phyloP scores from a whole-genome alignment of 2,888 invertebrate genomes.

The Arenicola marina region DNA sequence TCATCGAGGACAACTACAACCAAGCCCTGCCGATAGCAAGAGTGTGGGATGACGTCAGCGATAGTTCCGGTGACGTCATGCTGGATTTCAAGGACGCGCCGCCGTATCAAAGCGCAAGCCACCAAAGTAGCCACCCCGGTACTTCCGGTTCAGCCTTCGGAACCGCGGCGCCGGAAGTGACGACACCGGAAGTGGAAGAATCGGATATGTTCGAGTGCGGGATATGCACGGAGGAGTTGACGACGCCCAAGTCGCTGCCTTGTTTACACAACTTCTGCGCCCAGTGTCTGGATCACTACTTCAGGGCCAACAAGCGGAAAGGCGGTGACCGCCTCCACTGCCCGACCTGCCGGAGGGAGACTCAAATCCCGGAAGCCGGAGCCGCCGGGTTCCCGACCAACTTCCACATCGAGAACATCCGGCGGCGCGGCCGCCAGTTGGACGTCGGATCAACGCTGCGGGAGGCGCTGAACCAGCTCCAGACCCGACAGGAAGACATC shows the following conservation, averaged over 20 bases:
- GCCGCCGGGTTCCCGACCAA: constrained; percentile 4
- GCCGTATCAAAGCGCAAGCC: too few relatives aligned
- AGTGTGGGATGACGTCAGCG: too few relatives aligned
- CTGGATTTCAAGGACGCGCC: too few relatives aligned
- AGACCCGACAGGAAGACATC: background rate
- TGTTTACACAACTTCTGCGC: constrained; percentile 10
- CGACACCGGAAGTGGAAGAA: constrained; percentile 1
- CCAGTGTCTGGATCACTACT: constrained; percentile 3
- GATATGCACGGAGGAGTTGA: constrained; percentile 4
- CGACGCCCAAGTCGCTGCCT: constrained; percentile 3
- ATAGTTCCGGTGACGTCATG: too few relatives aligned
- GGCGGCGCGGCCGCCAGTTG: background rate
- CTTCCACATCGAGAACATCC: constrained; percentile 4
- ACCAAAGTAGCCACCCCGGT: too few relatives aligned
- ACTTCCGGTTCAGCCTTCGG: too few relatives aligned
- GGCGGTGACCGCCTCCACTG: background rate
- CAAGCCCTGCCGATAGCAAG: too few relatives aligned
- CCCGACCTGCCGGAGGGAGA: background rate
- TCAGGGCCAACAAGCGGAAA: background rate
- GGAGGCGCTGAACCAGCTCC: background rate
- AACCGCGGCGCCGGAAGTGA: too few relatives aligned
- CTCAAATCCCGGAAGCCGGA: background rate
- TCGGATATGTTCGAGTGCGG: constrained; percentile 7
- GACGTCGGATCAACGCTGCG: background rate
- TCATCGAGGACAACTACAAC: too few relatives aligned